A percentile compares a stretch with the other conserved stretches of the same genome.
These are phyloP conservation scores for Drosophila pandora DNA, from an alignment of 1,140 invertebrate genomes.

Conservation along the genomic window DNA sequence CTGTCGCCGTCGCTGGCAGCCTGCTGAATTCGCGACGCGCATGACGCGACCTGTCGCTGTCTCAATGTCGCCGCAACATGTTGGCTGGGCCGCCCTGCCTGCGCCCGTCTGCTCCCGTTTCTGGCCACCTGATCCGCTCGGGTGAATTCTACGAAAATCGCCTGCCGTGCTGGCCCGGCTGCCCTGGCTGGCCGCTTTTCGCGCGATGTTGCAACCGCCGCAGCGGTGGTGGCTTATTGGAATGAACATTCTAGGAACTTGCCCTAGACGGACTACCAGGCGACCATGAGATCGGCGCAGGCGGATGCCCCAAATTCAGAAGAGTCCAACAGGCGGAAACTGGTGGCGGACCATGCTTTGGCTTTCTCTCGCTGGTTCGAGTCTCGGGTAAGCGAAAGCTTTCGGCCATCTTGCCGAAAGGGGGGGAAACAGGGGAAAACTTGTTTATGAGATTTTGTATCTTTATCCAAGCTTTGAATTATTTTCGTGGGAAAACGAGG, in stretches of 20 bases:
- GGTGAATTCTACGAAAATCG: slow-evolving; percentile 83
- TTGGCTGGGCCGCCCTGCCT: slow-evolving; percentile 43
- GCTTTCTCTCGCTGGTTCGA: not conserved
- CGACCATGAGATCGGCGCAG: slow-evolving; percentile 45
- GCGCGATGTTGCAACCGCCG: slow-evolving; percentile 58
- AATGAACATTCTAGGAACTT: slow-evolving; percentile 84
- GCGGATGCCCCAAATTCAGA: slow-evolving; percentile 54
- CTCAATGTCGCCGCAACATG: slow-evolving; percentile 49
- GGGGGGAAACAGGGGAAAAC: not conserved
- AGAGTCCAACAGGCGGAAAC: not conserved
- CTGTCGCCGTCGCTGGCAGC: slow-evolving; percentile 42
- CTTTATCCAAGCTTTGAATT: not conserved
- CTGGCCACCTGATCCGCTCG: slow-evolving; percentile 74
- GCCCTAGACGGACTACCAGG: slow-evolving; percentile 77
- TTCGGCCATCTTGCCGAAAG: too few relatives aligned
- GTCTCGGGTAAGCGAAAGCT: not conserved
- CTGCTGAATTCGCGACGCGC: slow-evolving; percentile 73
- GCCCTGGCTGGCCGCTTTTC: slow-evolving; percentile 46
- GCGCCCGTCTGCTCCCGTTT: slow-evolving; percentile 10
- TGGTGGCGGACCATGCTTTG: slow-evolving; percentile 8
- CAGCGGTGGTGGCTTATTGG: slow-evolving; percentile 53
- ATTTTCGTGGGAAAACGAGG: not conserved
- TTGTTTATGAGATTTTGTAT: not conserved
- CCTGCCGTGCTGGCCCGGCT: slow-evolving; percentile 28
- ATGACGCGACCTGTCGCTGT: slow-evolving; percentile 68